phyloP scores from a whole-genome alignment of 2,888 invertebrate species.

The Chymomyza amoena region DNA sequence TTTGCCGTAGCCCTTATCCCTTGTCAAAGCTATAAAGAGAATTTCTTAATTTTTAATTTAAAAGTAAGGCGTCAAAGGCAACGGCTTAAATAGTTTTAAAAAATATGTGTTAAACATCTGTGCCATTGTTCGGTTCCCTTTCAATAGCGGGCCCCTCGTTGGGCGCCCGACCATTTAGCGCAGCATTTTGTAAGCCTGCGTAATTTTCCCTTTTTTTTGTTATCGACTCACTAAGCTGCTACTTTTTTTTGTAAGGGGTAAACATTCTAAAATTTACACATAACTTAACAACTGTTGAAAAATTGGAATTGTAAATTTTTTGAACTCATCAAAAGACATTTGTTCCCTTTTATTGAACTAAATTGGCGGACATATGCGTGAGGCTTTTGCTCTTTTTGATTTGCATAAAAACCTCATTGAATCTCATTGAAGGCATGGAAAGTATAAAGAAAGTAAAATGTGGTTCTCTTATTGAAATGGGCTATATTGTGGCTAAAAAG shows the following conservation, averaged over 20 bases:
- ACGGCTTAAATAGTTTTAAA: constrained; percentile 60
- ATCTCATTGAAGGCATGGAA: constrained; percentile 39
- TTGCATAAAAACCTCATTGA: constrained; percentile 67
- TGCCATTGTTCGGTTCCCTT: constrained; percentile 28
- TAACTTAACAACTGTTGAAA: constrained; percentile 53
- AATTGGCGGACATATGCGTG: constrained; percentile 18
- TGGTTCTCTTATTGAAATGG: neutral
- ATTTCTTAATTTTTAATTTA: constrained; percentile 51
- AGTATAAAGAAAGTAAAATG: constrained; percentile 52
- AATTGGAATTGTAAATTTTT: constrained; percentile 65
- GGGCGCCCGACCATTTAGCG: constrained; percentile 35
- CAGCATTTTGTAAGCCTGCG: constrained; percentile 39
- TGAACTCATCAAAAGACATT: constrained; percentile 65
- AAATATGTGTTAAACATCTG: constrained; percentile 58
- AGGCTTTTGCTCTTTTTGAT: constrained; percentile 55
- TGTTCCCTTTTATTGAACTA: constrained; percentile 61
- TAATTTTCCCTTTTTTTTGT: constrained; percentile 49
- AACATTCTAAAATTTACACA: constrained; percentile 39
- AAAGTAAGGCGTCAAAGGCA: constrained; percentile 57
- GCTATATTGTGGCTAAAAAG: neutral
- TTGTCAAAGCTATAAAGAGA: neutral
- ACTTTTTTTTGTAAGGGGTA: constrained; percentile 16
- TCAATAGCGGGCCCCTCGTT: constrained; percentile 30
- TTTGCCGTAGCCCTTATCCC: neutral
- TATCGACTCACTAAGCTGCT: constrained; percentile 24